Evolutionary conservation across 2,888 invertebrate genomes (phyloP), one percentile per base, ranked within the genome.

Genomic region (Dasysyrphus tricinctus): DNA sequence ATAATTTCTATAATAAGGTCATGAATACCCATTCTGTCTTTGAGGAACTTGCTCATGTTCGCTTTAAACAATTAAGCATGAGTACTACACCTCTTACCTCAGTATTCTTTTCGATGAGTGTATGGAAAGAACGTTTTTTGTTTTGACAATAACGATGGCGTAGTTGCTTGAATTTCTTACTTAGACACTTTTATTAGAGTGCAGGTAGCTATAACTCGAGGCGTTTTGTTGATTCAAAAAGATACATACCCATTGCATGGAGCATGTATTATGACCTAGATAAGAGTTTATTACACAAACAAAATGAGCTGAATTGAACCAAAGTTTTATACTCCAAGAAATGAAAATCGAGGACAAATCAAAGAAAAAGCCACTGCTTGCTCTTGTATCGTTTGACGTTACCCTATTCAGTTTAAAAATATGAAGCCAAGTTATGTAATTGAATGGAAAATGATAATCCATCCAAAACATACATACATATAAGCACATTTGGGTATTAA

Each of bases 191-290:
- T 14, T 65, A 42, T 76, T 42, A 32, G 8, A 49, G n/a, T 61
- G 42, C 14, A 57, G 32, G 57, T 44, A 57, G 32, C 39, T 44
- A 51, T 44, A 24, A 42, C 42, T 19, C 24, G 29, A 44, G 8
- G 19, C 9, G 5, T 6, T 49, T n/a, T n/a, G 32, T 5, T 49
- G 14, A 34, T 51, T 16, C 49, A 16, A 34, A 42, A 59, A 65
- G 51, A 56, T 70, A 57, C 47, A 67, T 65, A 83, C n/a, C n/a
- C 24, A 75, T 44, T 72, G 56, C 51, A 24, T 14, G 39, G 19
- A 12, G 16, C 19, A 39, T 57, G 16, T 75, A 67, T 75, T 19
- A 69, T 85, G 85, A 85, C 85, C 85, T 85, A 85, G 73, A 69
- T 85, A 73, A 56, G 54, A 85, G 14, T 51, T 73, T 72, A 79